Base-by-base conservation (phyloP, 2,113 vertebrate genomes). In the Montifringilla adamsi region DNA sequence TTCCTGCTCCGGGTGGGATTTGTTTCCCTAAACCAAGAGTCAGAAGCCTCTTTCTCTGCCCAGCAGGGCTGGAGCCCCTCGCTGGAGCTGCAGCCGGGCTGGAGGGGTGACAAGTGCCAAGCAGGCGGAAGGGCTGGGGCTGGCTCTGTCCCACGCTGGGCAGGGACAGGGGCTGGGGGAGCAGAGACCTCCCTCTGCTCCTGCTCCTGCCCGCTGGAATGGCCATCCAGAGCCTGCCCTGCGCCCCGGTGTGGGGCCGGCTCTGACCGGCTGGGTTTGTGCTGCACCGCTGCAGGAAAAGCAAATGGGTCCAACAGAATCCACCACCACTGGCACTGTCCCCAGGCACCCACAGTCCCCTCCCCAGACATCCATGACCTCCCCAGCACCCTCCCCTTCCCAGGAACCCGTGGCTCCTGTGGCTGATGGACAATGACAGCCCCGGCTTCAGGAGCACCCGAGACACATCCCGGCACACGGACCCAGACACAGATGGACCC, bases 91-190 rank as follows among this genome's bases (percentile, higher is more conserved):
- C 53, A 19, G 73, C 59, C 0, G 0, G n/a, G 28, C 41, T 4
- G 10, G 11, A 14, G 44, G 14, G 58, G n/a, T 13, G 11, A 59
- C 16, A 26, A 0, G 2, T 7, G 39, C 31, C 3, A 0, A 7
- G 21, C 12, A 15, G 50, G n/a, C 2, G 0, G 23, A 0, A 0
- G 33, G 27, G 22, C 26, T 6, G 63, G n/a, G 22, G 33, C n/a
- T 41, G n/a, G 17, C 8, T 76, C 55, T 0, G 2, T 49, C 55
- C 30, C 55, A 43, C 9, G 5, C 47, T 27, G 87, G 49, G n/a
- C 63, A 49, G 10, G 21, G 26, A 41, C 41, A 62, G 79, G 8
- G 47, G 21, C 30, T 43, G 43, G 18, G 14, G 35, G 10, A 76
- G 14, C 26, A 33, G 56, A 77, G n/a, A 31, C 0, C 1, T 53